Conservation (phyloP, 1,140 invertebrate species). For the Anastatus disparis region DNA sequence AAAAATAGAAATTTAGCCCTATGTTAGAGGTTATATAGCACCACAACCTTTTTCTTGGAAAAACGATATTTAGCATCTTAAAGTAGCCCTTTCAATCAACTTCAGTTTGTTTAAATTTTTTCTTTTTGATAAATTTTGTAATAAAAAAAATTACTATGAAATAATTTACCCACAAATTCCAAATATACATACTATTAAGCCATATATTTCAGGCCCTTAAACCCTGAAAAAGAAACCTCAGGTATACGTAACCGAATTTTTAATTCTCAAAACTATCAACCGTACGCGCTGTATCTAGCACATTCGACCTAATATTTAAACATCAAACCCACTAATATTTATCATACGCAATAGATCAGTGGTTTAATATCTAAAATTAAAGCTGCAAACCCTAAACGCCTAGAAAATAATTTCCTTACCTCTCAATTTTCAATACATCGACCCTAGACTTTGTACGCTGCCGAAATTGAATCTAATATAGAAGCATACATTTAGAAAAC, state of each 20-base stretch:
- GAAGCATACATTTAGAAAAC: background rate
- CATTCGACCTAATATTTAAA: constrained; percentile 1
- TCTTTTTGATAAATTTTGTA: background rate
- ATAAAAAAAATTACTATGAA: background rate
- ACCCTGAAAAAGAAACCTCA: background rate
- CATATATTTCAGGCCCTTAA: background rate
- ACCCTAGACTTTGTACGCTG: background rate
- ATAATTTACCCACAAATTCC: constrained; percentile 1
- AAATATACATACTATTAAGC: background rate
- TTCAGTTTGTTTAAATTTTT: background rate
- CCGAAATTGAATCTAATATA: background rate
- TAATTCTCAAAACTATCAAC: constrained; percentile 3
- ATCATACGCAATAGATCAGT: background rate
- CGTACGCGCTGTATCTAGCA: background rate
- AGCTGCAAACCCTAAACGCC: too few species aligned
- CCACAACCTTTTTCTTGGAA: background rate
- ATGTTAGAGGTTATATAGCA: background rate
- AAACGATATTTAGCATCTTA: constrained; percentile 1
- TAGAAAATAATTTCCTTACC: background rate
- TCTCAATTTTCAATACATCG: background rate
- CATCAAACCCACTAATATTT: background rate
- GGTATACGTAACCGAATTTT: background rate
- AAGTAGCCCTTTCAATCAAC: background rate
- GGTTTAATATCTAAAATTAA: background rate
- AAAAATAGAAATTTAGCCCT: background rate